A percentile compares a stretch with the other conserved stretches of the same genome.
phyloP scores from a whole-genome alignment of 1,140 invertebrate species.

The Onthophagus taurus region DNA sequence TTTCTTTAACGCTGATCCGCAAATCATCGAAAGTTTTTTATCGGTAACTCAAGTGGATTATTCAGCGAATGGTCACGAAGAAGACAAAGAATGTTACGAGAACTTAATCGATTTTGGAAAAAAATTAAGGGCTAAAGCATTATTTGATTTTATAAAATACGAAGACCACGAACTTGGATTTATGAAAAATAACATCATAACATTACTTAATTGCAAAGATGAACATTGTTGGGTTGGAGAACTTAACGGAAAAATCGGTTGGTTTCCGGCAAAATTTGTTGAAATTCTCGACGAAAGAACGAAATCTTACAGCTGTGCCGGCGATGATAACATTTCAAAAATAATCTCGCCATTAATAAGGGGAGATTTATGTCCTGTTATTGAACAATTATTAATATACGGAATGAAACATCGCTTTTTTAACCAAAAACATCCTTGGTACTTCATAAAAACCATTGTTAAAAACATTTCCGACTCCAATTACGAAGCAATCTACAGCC shows the following conservation, averaged over 20 bases:
- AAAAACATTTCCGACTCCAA: conserved; percentile 1
- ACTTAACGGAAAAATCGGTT: conserved; percentile 6
- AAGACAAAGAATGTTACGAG: no score
- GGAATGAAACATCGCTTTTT: neutral
- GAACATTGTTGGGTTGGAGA: neutral
- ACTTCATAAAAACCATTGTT: neutral
- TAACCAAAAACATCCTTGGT: neutral
- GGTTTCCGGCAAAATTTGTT: conserved; percentile 6
- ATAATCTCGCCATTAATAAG: conserved; percentile 2
- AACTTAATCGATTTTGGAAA: no score
- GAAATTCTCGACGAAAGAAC: conserved; percentile 5
- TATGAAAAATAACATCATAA: conserved; percentile 2
- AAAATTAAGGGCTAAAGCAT: conserved; percentile 1
- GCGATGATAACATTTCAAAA: conserved; percentile 3
- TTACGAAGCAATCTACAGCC: conserved; percentile 6
- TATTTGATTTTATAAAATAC: neutral
- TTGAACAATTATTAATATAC: neutral
- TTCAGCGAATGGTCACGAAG: no score
- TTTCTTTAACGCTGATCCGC: no score
- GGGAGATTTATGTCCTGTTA: neutral
- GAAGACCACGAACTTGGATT: neutral
- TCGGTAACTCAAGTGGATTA: no score
- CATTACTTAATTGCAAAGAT: neutral
- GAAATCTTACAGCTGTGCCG: neutral
- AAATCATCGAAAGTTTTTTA: no score